These are phyloP conservation scores for Odobenus rosmarus DNA, from an alignment of 2,113 vertebrate genomes.

Conservation along the genomic window DNA sequence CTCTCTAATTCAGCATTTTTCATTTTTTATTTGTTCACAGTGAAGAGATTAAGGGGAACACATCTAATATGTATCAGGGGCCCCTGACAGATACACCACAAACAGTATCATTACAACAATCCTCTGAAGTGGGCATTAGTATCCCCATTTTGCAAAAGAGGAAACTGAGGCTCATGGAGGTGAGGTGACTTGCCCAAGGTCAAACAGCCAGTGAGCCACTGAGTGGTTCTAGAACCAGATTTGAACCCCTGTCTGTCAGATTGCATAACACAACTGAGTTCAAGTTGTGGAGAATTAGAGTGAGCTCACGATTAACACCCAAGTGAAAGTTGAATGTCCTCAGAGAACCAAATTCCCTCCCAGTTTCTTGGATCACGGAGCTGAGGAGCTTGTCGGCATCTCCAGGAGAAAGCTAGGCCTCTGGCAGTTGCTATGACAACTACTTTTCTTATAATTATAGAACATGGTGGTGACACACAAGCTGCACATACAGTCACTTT, in stretches of 20 bases:
- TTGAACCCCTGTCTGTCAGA: background rate
- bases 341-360: background rate
- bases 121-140: background rate
- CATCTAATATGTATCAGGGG: no score
- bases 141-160: background rate
- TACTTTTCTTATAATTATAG: slow-evolving; percentile 65
- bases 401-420: slow-evolving; percentile 3
- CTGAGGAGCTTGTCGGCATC: slow-evolving; percentile 64
- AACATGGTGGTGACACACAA: slow-evolving; percentile 63
- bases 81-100: background rate
- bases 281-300: background rate
- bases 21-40: background rate
- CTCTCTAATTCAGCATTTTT: background rate
- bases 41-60: background rate
- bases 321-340: background rate
- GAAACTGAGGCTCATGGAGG: background rate
- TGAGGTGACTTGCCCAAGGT: background rate
- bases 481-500: slow-evolving; percentile 58
- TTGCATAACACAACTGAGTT: background rate
- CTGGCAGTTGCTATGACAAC: slow-evolving; percentile 74
- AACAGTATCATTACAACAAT: accelerated
- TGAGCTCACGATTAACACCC: background rate
- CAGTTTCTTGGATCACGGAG: background rate
- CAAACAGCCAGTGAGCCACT: background rate
- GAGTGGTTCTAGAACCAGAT: background rate